Conservation (phyloP, 2,888 invertebrate species). For the Calephelis perditalis region DNA sequence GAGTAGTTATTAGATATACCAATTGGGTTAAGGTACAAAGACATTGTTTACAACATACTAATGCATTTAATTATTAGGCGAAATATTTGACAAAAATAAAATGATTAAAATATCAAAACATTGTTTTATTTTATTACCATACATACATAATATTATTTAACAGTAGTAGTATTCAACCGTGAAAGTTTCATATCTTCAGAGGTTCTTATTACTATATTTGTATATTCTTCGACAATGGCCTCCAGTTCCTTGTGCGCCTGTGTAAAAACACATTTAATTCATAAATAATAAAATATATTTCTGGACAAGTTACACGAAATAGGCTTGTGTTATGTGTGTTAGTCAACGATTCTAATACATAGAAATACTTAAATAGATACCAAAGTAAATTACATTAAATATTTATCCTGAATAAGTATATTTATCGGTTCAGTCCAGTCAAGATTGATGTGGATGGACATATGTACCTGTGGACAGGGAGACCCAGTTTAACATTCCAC, state of each 20-base stretch:
- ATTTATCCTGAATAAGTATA: too few relatives aligned
- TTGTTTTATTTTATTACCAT: slow-evolving; percentile 11
- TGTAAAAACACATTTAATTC: slow-evolving; percentile 43
- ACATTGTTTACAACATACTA: neutral
- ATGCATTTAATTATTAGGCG: neutral
- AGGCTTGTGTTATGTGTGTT: too few relatives aligned
- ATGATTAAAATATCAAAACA: neutral
- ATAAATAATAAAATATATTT: too few relatives aligned
- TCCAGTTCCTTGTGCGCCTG: slow-evolving; percentile 81
- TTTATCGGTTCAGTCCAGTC: too few relatives aligned
- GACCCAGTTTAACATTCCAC: too few relatives aligned
- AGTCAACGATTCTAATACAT: too few relatives aligned
- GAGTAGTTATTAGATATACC: too few relatives aligned
- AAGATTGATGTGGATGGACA: too few relatives aligned
- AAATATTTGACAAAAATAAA: slow-evolving; percentile 11
- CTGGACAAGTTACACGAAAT: too few relatives aligned
- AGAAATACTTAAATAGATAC: too few relatives aligned
- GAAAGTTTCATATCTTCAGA: slow-evolving; percentile 80
- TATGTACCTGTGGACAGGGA: too few relatives aligned
- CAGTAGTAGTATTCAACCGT: slow-evolving; percentile 37
- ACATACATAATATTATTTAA: slow-evolving; percentile 30
- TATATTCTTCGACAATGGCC: slow-evolving; percentile 79
- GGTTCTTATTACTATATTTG: slow-evolving; percentile 80
- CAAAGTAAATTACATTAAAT: too few relatives aligned
- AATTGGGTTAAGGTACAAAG: neutral